These are phyloP conservation scores for Drosophila tsacasi DNA, from an alignment of 1,140 invertebrate genomes.

Conservation along the genomic window DNA sequence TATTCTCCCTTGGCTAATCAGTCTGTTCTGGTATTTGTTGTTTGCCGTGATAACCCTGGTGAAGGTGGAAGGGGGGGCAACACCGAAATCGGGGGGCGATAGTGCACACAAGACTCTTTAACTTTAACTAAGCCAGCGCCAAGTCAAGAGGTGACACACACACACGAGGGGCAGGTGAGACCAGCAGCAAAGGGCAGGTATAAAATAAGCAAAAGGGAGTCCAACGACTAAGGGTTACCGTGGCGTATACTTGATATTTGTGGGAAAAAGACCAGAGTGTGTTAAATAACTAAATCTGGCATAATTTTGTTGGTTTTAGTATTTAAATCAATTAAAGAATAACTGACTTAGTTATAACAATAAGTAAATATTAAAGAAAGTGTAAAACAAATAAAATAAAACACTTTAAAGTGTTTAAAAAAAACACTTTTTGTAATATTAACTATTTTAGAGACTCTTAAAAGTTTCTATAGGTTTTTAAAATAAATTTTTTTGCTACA, in stretches of 20 bases:
- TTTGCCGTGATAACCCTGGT: conserved; percentile 52
- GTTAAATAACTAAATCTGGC: background rate
- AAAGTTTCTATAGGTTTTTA: background rate
- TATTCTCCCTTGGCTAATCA: conserved; percentile 31
- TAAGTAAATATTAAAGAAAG: background rate
- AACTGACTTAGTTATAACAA: background rate
- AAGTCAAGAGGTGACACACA: conserved; percentile 56
- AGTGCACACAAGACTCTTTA: conserved; percentile 57
- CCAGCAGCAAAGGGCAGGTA: conserved; percentile 51
- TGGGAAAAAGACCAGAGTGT: background rate
- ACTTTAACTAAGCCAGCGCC: conserved; percentile 59
- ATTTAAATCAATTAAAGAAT: background rate
- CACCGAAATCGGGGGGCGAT: conserved; percentile 32
- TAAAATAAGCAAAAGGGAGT: conserved; percentile 8
- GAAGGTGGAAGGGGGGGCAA: background rate
- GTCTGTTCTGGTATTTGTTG: conserved; percentile 49
- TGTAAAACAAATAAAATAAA: no score
- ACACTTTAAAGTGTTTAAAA: background rate
- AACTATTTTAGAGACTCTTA: fast-evolving
- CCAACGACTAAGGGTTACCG: conserved; percentile 14
- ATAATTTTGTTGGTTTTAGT: background rate
- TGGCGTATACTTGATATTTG: conserved; percentile 22
- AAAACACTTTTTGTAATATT: background rate
- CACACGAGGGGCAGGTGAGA: conserved; percentile 44
- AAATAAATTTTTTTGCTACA: background rate